Conservation (phyloP, 2,797 vertebrate genomes). For the Tauraco hartlaubi region DNA sequence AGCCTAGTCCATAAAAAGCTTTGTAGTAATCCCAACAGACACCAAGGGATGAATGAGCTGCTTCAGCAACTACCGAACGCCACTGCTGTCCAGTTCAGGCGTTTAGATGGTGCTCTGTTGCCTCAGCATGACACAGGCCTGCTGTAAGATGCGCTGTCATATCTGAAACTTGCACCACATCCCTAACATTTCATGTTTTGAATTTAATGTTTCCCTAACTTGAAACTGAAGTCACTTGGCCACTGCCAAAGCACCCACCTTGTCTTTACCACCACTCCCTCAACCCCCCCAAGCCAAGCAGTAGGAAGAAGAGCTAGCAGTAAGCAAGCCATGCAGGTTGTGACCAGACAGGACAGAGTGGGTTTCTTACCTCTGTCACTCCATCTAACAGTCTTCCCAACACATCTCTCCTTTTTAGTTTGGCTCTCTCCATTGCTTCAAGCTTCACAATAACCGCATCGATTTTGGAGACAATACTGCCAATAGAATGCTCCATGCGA, state of each 20-base stretch:
- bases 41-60: not conserved
- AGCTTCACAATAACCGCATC: conserved; percentile 97
- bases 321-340: not conserved
- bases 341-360: not conserved
- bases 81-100: not conserved
- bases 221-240: not conserved
- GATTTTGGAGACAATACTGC: conserved; percentile 98
- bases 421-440: conserved; percentile 94
- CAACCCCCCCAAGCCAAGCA: not conserved
- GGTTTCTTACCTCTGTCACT: conserved; percentile 88
- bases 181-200: not conserved
- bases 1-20: not conserved
- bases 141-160: not conserved
- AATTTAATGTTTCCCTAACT: not conserved
- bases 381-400: conserved; percentile 91
- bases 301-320: not conserved
- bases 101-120: not conserved
- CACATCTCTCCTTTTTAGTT: conserved; percentile 93
- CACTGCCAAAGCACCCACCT: not conserved
- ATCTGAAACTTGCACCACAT: not conserved
- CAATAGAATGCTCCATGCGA: conserved; percentile 98
- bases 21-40: not conserved
- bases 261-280: not conserved
- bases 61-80: not conserved
- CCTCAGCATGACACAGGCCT: not conserved